Percentiles rank a stretch among this genome's conserved stretches.
Evolutionary conservation across 2,888 invertebrate species (phyloP).

Genomic region (Invenusta paracnida): DNA sequence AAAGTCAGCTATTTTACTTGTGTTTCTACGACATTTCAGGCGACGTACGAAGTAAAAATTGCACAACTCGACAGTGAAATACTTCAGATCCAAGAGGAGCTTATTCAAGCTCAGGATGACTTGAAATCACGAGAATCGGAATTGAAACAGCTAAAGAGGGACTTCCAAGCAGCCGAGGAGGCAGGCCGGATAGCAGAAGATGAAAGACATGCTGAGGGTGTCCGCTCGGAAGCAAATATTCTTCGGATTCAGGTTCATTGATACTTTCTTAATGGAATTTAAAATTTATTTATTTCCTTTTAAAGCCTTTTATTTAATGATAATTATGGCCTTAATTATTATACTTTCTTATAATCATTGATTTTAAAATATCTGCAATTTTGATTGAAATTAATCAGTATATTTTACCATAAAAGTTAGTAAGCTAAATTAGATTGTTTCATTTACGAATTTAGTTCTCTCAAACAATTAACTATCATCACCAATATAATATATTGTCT

Average conservation of each 20-base stretch:
- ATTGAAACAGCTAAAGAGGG: neutral
- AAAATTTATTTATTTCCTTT: no score
- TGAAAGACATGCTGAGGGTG: neutral
- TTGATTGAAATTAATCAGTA: neutral
- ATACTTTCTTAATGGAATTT: no score
- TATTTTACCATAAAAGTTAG: no score
- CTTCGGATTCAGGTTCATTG: constrained; percentile 14
- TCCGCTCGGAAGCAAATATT: neutral
- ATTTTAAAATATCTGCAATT: neutral
- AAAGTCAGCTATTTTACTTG: no score
- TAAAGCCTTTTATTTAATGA: no score
- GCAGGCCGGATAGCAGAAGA: neutral
- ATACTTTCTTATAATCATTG: neutral
- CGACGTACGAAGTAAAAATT: neutral
- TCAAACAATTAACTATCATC: no score
- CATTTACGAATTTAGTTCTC: no score
- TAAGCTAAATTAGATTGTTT: no score
- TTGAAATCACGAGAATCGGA: neutral
- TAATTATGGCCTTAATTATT: no score
- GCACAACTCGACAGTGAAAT: neutral
- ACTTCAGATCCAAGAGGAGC: neutral
- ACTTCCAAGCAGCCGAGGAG: neutral
- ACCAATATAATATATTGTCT: no score
- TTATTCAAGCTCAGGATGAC: neutral
- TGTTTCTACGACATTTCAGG: neutral